These are phyloP conservation scores for Poliocrania exsul DNA, from an alignment of 2,797 vertebrate genomes.

Conservation along the genomic window DNA sequence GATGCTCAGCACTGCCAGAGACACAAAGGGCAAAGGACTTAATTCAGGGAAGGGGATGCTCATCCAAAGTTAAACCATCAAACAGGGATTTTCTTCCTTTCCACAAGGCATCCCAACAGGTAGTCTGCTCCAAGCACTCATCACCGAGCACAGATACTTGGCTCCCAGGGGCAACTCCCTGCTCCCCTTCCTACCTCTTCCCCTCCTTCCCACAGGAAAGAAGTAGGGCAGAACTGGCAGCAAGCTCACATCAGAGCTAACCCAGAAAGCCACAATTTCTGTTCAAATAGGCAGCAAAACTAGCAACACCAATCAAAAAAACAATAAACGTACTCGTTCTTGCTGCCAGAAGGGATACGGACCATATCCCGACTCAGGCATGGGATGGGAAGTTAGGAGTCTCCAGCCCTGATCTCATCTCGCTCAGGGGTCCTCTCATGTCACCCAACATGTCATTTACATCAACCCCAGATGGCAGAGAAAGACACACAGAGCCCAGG, in stretches of 20 bases:
- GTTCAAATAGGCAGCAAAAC: neutral
- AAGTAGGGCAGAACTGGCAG: neutral
- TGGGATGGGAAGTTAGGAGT: neutral
- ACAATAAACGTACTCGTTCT: neutral
- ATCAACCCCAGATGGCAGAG: neutral
- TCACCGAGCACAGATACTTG: accelerated
- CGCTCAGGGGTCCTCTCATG: neutral
- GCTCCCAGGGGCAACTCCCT: neutral
- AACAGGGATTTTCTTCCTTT: neutral
- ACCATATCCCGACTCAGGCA: neutral
- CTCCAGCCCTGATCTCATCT: neutral
- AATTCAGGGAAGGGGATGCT: neutral
- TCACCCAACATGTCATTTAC: neutral
- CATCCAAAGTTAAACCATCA: neutral
- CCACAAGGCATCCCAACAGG: neutral
- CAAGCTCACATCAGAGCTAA: neutral
- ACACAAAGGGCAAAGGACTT: neutral
- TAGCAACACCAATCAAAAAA: neutral
- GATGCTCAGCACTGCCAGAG: conserved; percentile 91
- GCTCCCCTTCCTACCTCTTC: neutral
- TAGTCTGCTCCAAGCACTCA: neutral
- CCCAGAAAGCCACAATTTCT: neutral
- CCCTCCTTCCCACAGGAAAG: neutral
- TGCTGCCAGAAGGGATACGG: neutral
- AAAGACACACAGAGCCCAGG: neutral